Evolutionary conservation across 2,888 invertebrate species (phyloP), one percentile per base, ranked within the genome.

Genomic region (Chironomus tentans): DNA sequence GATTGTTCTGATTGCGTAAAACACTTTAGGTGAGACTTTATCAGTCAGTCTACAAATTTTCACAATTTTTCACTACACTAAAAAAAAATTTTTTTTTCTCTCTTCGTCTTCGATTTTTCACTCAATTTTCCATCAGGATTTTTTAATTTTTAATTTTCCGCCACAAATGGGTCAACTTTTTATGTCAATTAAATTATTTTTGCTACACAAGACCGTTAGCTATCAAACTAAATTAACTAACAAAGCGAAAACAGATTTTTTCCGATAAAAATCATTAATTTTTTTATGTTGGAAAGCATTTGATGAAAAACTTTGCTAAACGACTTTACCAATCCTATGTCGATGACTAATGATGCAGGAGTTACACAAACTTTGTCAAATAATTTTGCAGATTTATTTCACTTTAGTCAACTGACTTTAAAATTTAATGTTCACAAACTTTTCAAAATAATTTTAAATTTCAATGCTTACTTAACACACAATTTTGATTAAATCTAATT

Each of bases 221-320:
- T 72, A 72, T 62, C 72, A 62, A 72, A 72, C 62, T 72, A 72
- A 72, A 72, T 62, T 62, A 50, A 72, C 21, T 62, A 72, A 72
- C n/a, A 18, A 50, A 72, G 18, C 56, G 22, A 62, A 72, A 72
- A 62, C 38, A 1, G n/a, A 38, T 21, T 10, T 24, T 65, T 65
- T 65, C 65, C 65, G 22, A 65, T 65, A 65, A 65, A 65, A 65
- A 65, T 24, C 24, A 24, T 65, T 24, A 24, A 65, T 21, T 65
- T 21, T 38, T 38, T 65, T 65, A 65, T 65, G 22, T 13, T 56
- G 56, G 18, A 56, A 56, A 56, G 18, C 7, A 15, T 56, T 38
- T 38, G 38, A 38, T 38, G 38, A 38, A 38, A 38, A 38, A 38
- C 38, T 38, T 38, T 38, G 10, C 38, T 38, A 10, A 10, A 38